A percentile compares a stretch with the other conserved stretches of the same genome.
These are phyloP conservation scores for Herpetotheres cachinnans DNA, from an alignment of 2,113 vertebrate genomes.

Conservation along the genomic window DNA sequence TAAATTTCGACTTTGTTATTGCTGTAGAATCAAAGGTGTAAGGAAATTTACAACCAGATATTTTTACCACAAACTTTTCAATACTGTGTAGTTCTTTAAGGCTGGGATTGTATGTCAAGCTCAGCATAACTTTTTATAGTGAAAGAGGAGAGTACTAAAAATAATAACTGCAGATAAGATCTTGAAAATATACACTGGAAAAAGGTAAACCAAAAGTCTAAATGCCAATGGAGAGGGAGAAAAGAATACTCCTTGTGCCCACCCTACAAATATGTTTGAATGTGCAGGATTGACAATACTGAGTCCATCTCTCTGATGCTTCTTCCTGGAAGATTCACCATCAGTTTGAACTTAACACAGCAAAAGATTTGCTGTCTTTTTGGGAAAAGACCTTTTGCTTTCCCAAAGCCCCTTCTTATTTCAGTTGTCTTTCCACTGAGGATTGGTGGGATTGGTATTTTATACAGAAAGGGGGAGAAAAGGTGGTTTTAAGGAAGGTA, in stretches of 20 bases:
- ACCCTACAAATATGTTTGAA: background rate
- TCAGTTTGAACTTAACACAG: background rate
- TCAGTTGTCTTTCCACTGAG: background rate
- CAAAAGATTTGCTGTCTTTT: background rate
- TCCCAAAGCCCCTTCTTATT: background rate
- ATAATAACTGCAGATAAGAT: background rate
- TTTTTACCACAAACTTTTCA: background rate
- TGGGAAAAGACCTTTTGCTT: background rate
- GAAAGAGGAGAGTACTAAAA: background rate
- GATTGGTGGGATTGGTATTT: background rate
- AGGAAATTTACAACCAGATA: background rate
- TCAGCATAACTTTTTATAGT: background rate
- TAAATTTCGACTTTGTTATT: background rate
- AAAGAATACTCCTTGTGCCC: background rate
- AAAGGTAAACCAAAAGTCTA: background rate
- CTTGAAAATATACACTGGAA: background rate
- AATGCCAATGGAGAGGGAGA: background rate
- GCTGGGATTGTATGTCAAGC: background rate
- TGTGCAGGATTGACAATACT: background rate
- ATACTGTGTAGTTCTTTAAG: background rate
- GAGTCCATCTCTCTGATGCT: background rate
- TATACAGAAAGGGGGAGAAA: background rate
- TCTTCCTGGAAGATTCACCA: rapidly evolving
- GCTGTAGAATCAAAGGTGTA: background rate
- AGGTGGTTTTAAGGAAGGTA: background rate